Evolutionary conservation across 2,797 vertebrate genomes (phyloP).

Genomic region (Chromis chromis): DNA sequence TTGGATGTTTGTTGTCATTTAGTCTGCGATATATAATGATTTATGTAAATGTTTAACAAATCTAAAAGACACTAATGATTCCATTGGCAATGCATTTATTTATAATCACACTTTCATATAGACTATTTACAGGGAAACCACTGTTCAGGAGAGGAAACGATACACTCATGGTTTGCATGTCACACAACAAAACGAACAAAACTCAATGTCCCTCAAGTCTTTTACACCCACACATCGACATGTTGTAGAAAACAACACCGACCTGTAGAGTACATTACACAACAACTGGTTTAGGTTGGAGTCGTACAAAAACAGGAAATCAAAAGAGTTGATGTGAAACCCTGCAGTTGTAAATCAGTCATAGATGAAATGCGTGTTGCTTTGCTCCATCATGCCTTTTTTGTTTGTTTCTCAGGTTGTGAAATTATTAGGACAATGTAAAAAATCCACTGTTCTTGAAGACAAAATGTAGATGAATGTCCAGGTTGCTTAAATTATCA

Average conservation of each 20-base stretch:
- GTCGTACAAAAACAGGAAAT: conserved; percentile 1
- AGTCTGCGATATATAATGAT: neutral
- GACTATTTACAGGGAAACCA: conserved; percentile 78
- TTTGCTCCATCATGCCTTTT: conserved; percentile 20
- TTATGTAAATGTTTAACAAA: too few species aligned
- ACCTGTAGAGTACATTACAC: conserved; percentile 6
- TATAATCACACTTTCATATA: conserved; percentile 74
- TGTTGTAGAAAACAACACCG: conserved; percentile 34
- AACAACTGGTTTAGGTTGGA: neutral
- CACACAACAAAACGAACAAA: neutral
- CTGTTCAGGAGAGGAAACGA: conserved; percentile 56
- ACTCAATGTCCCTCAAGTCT: conserved; percentile 6
- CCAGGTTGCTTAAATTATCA: neutral
- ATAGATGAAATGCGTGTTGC: neutral
- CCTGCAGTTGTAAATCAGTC: neutral
- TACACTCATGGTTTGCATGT: conserved; percentile 49
- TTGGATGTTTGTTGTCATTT: neutral
- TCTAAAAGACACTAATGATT: conserved; percentile 3
- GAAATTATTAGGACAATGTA: too few species aligned
- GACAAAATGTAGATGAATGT: neutral
- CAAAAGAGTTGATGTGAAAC: neutral
- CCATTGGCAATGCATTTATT: conserved; percentile 77
- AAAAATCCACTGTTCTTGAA: neutral
- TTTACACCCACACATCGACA: conserved; percentile 20
- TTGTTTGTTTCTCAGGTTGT: neutral